phyloP scores from a whole-genome alignment of 2,888 invertebrate species.

The Mantis religiosa region DNA sequence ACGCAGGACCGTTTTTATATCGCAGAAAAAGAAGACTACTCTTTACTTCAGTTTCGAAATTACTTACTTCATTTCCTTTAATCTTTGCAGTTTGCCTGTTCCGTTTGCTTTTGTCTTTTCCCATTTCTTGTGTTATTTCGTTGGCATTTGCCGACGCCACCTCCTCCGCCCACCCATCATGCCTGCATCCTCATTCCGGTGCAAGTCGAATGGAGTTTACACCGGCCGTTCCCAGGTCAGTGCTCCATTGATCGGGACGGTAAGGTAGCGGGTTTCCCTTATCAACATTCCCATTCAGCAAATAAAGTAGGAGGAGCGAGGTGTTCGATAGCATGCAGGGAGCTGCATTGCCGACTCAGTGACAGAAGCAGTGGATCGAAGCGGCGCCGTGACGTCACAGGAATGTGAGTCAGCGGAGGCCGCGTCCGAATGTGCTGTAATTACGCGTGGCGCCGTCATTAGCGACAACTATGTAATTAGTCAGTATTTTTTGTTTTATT shows the following conservation, averaged over 20 bases:
- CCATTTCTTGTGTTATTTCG: not conserved
- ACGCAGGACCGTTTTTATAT: too few species aligned
- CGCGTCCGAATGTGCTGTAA: not conserved
- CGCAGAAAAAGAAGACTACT: too few species aligned
- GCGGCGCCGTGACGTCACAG: not conserved
- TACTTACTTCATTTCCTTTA: not conserved
- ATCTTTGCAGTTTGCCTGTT: not conserved
- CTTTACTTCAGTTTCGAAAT: not conserved
- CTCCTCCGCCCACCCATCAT: too few species aligned
- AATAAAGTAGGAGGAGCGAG: not conserved
- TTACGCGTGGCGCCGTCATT: not conserved
- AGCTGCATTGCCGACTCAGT: not conserved
- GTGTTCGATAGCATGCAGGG: not conserved
- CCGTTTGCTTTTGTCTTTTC: not conserved
- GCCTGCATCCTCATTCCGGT: not conserved
- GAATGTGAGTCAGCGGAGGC: not conserved
- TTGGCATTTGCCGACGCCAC: not conserved
- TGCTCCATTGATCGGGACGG: not conserved
- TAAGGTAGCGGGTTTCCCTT: not conserved
- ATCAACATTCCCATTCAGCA: not conserved
- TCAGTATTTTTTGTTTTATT: not conserved
- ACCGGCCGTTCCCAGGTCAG: not conserved
- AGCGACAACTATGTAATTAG: not conserved
- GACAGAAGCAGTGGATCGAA: not conserved
- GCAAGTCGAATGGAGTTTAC: not conserved